Evolutionary conservation across 2,888 invertebrate genomes (phyloP), one percentile per base, ranked within the genome.

Genomic region (Micoletzkya japonica): DNA sequence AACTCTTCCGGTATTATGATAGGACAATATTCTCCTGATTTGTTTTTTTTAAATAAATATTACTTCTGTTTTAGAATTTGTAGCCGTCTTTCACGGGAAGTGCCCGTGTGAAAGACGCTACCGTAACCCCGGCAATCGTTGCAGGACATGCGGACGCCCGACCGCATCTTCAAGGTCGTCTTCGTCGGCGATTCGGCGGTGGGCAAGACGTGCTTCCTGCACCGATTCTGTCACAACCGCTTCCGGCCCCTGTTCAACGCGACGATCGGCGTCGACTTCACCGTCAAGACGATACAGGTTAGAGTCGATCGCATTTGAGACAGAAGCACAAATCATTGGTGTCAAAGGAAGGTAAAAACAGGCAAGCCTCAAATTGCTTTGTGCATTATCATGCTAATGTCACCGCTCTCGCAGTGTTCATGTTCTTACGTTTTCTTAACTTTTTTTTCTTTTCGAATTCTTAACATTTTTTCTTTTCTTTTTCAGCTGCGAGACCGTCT

Each of bases 251-350:
- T 87, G 67, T 89, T 89, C 81, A 88, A 87, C 70, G 87, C 89
- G 1, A 89, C 89, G 4, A 88, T 89, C 28, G 89, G 89, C 37
- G 88, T 89, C 30, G 89, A 89, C 81, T 89, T 89, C 79, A 88
- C 88, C 72, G 87, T 88, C 52, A 88, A 88, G 77, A 86, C 86
- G 10, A 74, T 66, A 26, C 66, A 66, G 54, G 66, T 66, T 6
- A n/a, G n/a, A n/a, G n/a, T n/a, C n/a, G n/a, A n/a, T n/a, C n/a
- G n/a, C n/a, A n/a, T n/a, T n/a, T n/a, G n/a, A n/a, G n/a, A n/a
- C n/a, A n/a, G n/a, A n/a, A n/a, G n/a, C n/a, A n/a, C n/a, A n/a
- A n/a, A n/a, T n/a, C n/a, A 44, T 20, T 44, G 14, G 20, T 44
- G 49, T 17, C 20, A 20, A 44, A 44, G 14, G 49, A 44, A 44